Percentiles rank a stretch among this genome's conserved stretches.
These are phyloP conservation scores for Sinocyclocheilus anshuiensis DNA, from an alignment of 2,113 vertebrate species.

Conservation along the genomic window DNA sequence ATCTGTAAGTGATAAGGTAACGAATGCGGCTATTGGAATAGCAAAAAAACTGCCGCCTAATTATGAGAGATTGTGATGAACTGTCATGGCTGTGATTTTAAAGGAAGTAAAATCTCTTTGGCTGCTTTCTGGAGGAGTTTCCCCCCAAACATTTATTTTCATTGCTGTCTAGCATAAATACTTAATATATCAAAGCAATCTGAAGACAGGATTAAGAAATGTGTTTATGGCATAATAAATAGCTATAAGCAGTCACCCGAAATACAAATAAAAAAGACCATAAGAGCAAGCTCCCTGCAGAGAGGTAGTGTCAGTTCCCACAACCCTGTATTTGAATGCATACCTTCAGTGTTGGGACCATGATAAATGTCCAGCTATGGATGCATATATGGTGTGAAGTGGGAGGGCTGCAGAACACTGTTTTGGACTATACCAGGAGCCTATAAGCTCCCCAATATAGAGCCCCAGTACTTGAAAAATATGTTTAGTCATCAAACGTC, in stretches of 20 bases:
- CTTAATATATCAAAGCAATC: not conserved
- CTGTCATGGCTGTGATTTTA: not conserved
- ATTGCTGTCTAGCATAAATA: not conserved
- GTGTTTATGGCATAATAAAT: not conserved
- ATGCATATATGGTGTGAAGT: slow-evolving; percentile 71
- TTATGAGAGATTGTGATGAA: not conserved
- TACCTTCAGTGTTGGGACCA: slow-evolving; percentile 42
- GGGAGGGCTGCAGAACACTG: slow-evolving; percentile 54
- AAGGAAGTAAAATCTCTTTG: not conserved
- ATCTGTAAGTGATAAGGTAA: slow-evolving; percentile 34
- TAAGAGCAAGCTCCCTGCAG: not conserved
- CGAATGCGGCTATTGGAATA: slow-evolving; percentile 21
- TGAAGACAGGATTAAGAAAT: not conserved
- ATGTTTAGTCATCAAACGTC: slow-evolving; percentile 40
- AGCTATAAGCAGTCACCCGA: not conserved
- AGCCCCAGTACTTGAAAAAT: slow-evolving; percentile 52
- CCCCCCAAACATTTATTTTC: not conserved
- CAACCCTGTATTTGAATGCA: slow-evolving; percentile 39
- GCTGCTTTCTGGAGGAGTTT: not conserved
- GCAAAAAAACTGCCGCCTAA: not conserved
- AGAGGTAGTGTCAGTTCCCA: slow-evolving; percentile 35
- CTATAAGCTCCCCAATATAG: slow-evolving; percentile 62
- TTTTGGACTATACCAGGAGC: slow-evolving; percentile 64
- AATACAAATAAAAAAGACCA: not conserved
- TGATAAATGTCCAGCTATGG: slow-evolving; percentile 66